These are phyloP conservation scores for Drosophila koepferae DNA, from an alignment of 2,888 invertebrate genomes.

Conservation along the genomic window DNA sequence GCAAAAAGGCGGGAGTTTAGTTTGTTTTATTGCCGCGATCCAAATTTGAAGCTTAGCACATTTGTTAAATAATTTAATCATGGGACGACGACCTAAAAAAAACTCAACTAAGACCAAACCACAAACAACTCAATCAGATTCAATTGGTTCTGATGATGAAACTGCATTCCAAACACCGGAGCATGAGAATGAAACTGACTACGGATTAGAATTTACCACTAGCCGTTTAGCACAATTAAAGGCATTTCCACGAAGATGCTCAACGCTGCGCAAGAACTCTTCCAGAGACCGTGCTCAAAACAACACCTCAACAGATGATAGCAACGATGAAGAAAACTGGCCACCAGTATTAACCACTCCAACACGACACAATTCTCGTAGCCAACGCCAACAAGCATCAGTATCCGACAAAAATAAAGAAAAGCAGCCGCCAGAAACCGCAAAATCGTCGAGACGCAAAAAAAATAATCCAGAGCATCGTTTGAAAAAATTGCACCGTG, in stretches of 20 bases:
- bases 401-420: neutral
- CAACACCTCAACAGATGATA: neutral
- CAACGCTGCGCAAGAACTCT: conserved; percentile 46
- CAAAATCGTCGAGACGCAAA: conserved; percentile 36
- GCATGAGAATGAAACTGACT: conserved; percentile 47
- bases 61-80: conserved; percentile 2
- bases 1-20: conserved; percentile 17
- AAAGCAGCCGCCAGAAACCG: neutral
- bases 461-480: conserved; percentile 27
- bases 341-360: neutral
- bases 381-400: neutral
- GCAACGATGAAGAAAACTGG: conserved; percentile 33
- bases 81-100: conserved; percentile 24
- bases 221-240: conserved; percentile 25
- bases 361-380: neutral
- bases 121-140: neutral
- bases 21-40: neutral
- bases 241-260: conserved; percentile 35
- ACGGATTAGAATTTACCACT: conserved; percentile 24
- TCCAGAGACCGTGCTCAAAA: neutral
- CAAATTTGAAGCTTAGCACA: neutral
- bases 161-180: conserved; percentile 42
- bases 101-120: neutral
- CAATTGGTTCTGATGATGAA: conserved; percentile 1
- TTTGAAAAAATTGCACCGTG: neutral